Conservation (phyloP, 2,113 vertebrate species). For the Asarcornis scutulata region DNA sequence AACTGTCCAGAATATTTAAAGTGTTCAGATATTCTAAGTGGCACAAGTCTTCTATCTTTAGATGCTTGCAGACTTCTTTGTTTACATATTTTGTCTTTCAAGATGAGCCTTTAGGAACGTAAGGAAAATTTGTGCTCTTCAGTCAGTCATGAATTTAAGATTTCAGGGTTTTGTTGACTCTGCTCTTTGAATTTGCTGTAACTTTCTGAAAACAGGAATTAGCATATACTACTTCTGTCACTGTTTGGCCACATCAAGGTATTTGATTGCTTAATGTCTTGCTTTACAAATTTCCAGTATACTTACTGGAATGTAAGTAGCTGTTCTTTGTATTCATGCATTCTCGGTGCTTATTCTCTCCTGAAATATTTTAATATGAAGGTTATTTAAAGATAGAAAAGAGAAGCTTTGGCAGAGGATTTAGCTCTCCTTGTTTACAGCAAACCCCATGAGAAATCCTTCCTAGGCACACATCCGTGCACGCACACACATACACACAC, state of each 20-base stretch:
- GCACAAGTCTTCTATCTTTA: neutral
- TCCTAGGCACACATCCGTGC: neutral
- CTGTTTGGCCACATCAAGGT: neutral
- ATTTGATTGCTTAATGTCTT: neutral
- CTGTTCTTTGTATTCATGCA: neutral
- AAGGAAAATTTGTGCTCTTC: neutral
- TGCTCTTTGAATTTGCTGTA: neutral
- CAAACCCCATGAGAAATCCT: slow-evolving; percentile 62
- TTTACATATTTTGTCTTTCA: neutral
- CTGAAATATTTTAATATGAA: neutral
- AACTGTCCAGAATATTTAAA: neutral
- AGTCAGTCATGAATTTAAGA: neutral
- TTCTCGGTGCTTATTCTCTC: neutral
- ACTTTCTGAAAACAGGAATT: neutral
- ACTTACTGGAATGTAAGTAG: neutral
- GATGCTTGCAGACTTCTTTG: neutral
- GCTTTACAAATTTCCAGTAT: neutral
- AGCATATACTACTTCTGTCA: accelerated
- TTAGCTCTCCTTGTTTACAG: slow-evolving; percentile 27
- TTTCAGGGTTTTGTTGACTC: neutral
- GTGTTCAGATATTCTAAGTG: neutral
- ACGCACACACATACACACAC: neutral
- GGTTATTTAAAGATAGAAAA: slow-evolving; percentile 14
- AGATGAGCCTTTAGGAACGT: neutral
- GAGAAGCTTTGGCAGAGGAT: slow-evolving; percentile 2